Evolutionary conservation across 2,113 vertebrate species (phyloP), one percentile per base, ranked within the genome.

Genomic region (Pterocles orientalis): DNA sequence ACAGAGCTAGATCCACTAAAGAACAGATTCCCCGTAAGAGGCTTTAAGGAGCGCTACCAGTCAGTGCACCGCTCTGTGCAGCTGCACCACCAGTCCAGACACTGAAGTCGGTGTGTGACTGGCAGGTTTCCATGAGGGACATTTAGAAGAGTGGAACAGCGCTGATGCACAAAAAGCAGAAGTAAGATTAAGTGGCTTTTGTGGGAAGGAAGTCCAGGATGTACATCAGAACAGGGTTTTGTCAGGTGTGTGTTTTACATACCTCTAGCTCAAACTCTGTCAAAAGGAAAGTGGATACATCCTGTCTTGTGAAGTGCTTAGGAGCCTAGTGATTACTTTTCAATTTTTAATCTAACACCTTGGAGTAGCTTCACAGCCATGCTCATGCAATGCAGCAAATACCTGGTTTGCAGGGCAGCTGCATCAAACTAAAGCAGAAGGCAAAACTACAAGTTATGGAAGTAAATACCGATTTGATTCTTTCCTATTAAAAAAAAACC

Each of bases 91-190:
- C 62, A 45, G 47, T 12, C 51, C 19, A 21, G 24, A 28, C 26
- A 7, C 48, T 13, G 28, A 41, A 50, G 45, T 3, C 1, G 1
- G 26, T 1, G 0, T 3, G 8, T 0, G 0, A 58, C 33, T 7
- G 23, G 25, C 3, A 13, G 36, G 43, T 15, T 78, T 14, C 33
- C 25, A 19, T 6, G 43, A 54, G 48, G 69, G 51, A 36, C 21
- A 6, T 20, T 10, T 6, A 60, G n/a, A 47, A 68, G 43, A 2
- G 0, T 3, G 8, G 65, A 58, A 71, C 9, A 15, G 47, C 10
- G 18, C 17, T 2, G 4, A 57, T 26, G 24, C 45, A 80, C 61
- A 71, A 41, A 64, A 83, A 76, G 23, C 26, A 82, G 39, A 72
- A 41, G 31, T 16, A 64, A 51, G 58, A 86, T 45, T 3, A 66